phyloP scores from a whole-genome alignment of 2,113 vertebrate genomes.

The Pandion haliaetus region DNA sequence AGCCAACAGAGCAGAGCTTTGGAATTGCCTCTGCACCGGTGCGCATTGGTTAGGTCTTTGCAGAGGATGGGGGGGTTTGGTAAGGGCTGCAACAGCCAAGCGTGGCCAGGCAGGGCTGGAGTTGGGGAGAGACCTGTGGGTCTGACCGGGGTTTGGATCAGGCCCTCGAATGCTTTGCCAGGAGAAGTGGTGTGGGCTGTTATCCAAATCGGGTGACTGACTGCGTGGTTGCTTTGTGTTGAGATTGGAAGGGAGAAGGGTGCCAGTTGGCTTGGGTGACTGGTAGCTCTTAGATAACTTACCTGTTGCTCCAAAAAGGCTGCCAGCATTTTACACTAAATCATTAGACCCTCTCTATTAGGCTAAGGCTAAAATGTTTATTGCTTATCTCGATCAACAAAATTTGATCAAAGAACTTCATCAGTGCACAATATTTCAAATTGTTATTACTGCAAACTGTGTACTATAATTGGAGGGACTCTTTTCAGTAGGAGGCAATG shows the following conservation, averaged over 20 bases:
- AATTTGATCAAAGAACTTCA: neutral
- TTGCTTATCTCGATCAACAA: fast-evolving
- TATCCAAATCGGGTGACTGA: fast-evolving
- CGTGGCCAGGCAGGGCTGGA: neutral
- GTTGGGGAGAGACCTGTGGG: neutral
- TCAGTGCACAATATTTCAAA: neutral
- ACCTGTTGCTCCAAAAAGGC: neutral
- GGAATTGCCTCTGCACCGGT: neutral
- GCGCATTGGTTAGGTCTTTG: fast-evolving
- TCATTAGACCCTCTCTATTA: neutral
- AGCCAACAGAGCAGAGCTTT: neutral
- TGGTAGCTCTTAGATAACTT: neutral
- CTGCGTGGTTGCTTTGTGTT: neutral
- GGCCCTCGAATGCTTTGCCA: neutral
- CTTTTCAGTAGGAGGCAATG: neutral
- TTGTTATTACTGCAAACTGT: neutral
- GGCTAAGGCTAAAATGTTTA: neutral
- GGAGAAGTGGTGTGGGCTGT: neutral
- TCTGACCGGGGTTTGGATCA: neutral
- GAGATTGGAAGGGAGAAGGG: neutral
- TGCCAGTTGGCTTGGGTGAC: neutral
- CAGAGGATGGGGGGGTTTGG: fast-evolving
- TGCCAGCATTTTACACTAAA: neutral
- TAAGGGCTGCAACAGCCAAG: neutral
- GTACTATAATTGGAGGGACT: fast-evolving